Evolutionary conservation across 2,888 invertebrate species (phyloP).

Genomic region (Poecilobothrus nobilitatus): DNA sequence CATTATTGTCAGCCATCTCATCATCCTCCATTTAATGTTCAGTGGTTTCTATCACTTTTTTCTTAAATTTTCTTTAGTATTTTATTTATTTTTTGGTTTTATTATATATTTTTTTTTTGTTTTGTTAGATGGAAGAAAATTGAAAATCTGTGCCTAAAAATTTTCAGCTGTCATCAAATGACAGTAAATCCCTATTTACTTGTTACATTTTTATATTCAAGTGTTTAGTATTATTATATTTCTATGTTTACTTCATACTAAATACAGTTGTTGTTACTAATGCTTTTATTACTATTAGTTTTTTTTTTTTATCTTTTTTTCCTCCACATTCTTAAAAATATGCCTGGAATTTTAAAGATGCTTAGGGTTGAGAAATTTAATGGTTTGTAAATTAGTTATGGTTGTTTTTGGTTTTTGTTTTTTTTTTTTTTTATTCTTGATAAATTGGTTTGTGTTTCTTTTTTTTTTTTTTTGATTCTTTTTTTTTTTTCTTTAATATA

Average conservation of each 20-base stretch:
- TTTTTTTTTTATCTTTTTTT: not conserved
- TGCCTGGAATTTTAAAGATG: not conserved
- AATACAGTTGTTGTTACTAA: not conserved
- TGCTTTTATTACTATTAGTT: not conserved
- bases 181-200: conserved; percentile 1
- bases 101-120: too few relatives aligned
- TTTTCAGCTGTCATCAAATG: not conserved
- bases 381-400: not conserved
- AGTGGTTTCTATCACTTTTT: too few relatives aligned
- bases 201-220: not conserved
- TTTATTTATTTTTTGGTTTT: too few relatives aligned
- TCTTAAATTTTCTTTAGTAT: too few relatives aligned
- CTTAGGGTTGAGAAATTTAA: not conserved
- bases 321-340: not conserved
- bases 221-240: not conserved
- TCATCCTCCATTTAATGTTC: too few relatives aligned
- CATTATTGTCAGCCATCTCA: too few relatives aligned
- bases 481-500: too few relatives aligned
- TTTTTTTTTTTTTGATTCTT: too few relatives aligned
- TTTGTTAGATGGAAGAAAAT: not conserved
- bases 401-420: not conserved
- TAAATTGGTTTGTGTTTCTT: not conserved
- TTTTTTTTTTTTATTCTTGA: not conserved
- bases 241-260: too few relatives aligned
- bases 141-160: not conserved